These are phyloP conservation scores for Anneissia japonica DNA, from an alignment of 35 echinoderm and acorn worm species.

Conservation along the genomic window DNA sequence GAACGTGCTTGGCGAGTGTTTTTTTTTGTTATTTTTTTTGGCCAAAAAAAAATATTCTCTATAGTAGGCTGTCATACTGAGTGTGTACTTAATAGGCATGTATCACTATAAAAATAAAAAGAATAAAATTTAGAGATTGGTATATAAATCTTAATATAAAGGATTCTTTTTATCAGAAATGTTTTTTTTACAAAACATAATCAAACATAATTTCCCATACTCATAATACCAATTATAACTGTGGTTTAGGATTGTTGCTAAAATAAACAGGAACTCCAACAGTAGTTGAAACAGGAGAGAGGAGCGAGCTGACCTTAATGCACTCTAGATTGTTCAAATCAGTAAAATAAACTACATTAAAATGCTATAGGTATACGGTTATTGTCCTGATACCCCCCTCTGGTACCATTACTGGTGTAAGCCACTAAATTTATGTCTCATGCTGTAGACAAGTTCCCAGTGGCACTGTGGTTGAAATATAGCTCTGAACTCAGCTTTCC, in stretches of 20 bases:
- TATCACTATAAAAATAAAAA: too few relatives aligned
- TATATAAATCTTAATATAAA: too few relatives aligned
- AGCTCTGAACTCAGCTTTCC: background rate
- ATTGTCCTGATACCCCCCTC: background rate
- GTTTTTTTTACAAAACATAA: too few relatives aligned
- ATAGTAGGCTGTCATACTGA: too few relatives aligned
- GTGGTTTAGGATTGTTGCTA: background rate
- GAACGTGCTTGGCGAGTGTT: too few relatives aligned
- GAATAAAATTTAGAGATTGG: too few relatives aligned
- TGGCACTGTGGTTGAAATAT: background rate
- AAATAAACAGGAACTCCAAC: background rate
- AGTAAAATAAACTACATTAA: background rate
- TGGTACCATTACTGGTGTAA: background rate
- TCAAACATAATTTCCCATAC: background rate
- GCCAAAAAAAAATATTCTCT: too few relatives aligned
- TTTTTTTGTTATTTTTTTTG: too few relatives aligned
- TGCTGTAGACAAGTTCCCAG: background rate
- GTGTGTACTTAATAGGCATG: too few relatives aligned
- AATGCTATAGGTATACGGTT: background rate
- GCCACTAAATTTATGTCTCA: background rate
- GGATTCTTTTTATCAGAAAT: too few relatives aligned
- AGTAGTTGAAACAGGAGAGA: background rate
- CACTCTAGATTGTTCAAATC: background rate
- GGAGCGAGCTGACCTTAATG: background rate
- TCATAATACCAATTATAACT: background rate